Base-by-base conservation (phyloP, 2,113 vertebrate species). In the Saguinus imperator region DNA sequence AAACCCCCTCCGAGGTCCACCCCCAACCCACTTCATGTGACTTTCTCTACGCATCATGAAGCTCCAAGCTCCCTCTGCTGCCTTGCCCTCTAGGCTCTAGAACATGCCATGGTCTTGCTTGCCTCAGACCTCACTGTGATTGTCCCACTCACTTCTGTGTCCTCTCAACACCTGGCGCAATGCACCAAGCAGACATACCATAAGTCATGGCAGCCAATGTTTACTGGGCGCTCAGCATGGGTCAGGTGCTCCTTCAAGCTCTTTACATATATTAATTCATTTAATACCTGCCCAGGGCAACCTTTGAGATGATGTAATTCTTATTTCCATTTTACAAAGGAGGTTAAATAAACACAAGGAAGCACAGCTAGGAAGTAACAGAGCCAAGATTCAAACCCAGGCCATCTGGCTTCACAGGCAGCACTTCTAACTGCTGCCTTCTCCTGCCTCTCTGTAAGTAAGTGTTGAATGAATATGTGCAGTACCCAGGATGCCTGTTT, bases 111-210 rank as follows among this genome's bases (percentile, higher is more conserved):
- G 1, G 3, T 76, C 73, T 76, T 58, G 29, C 40, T 52, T 35
- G n/a, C 58, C 27, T 86, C 81, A 75, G 37, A 84, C 68, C 4
- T 37, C 75, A 72, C 73, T 68, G 20, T 20, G 83, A 57, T 45
- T 64, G 27, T 7, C 10, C 29, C 64, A 80, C 37, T 58, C 25
- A 7, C 35, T 45, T 50, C 32, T 25, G 45, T 7, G 52, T 88
- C 64, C 13, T 29, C n/a, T 45, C 1, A 9, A 5, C 12, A 35
- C 18, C 43, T 43, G 55, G 40, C 17, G 35, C 5, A 5, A 79
- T 13, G 2, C 29, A 37, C 13, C 3, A 57, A 25, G 8, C 35
- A 29, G 37, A 21, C 35, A 11, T 6, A 27, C 3, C 0, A 21
- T 61, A 17, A 81, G 25, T 32, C n/a, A 73, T 2, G 9, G 43